Percentiles rank a stretch among this genome's conserved stretches.
Evolutionary conservation across 2,888 invertebrate genomes (phyloP).

Genomic region (Lamellibrachia satsuma): DNA sequence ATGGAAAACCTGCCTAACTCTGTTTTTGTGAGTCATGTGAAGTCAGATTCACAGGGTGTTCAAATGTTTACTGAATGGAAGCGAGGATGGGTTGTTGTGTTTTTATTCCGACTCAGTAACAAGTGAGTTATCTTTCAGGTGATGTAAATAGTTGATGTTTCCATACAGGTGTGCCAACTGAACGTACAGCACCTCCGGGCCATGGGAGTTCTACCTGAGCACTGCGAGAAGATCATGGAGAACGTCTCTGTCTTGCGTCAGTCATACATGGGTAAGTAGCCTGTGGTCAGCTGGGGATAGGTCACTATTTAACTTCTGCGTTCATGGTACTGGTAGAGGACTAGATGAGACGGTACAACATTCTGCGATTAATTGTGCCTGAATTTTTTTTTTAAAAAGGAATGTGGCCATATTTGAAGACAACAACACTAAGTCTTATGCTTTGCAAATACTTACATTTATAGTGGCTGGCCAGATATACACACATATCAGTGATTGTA

Average conservation of each 20-base stretch:
- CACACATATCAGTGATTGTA: too few species aligned
- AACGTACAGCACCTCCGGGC: constrained; percentile 52
- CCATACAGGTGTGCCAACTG: constrained; percentile 56
- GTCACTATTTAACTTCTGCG: neutral
- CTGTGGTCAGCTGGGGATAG: neutral
- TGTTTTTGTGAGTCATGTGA: neutral
- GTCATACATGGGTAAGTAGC: constrained; percentile 51
- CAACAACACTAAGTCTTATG: neutral
- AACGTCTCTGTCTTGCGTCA: constrained; percentile 56
- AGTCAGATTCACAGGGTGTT: neutral
- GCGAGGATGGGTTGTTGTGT: constrained; percentile 42
- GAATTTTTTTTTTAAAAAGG: neutral
- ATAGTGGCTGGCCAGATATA: neutral
- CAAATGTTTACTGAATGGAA: constrained; percentile 27
- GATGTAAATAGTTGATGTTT: constrained; percentile 26
- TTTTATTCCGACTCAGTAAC: neutral
- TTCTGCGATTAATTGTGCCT: neutral
- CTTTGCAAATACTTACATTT: neutral
- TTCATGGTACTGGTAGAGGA: neutral
- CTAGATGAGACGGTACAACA: neutral
- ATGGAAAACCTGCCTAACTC: neutral
- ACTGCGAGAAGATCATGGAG: constrained; percentile 56
- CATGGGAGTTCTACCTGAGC: constrained; percentile 57
- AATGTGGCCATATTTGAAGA: neutral
- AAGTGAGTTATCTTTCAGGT: neutral